These are phyloP conservation scores for Timandra comae DNA, from an alignment of 2,888 invertebrate species.

Conservation along the genomic window DNA sequence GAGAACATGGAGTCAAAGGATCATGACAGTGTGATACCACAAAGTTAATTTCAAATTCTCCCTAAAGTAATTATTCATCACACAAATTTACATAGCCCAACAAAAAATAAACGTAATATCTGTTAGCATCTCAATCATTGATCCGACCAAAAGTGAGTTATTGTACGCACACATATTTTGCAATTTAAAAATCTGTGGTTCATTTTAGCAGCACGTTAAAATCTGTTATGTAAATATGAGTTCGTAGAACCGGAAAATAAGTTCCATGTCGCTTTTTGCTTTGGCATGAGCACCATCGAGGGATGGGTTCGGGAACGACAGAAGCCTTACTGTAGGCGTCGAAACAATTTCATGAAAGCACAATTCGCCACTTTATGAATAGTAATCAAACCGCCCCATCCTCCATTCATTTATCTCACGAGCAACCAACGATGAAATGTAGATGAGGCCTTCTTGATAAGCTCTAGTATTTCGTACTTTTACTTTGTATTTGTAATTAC, in stretches of 20 bases:
- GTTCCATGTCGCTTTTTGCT: slow-evolving; percentile 45
- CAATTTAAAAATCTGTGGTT: slow-evolving; percentile 22
- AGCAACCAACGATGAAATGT: slow-evolving; percentile 55
- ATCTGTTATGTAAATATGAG: slow-evolving; percentile 51
- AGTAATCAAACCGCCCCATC: slow-evolving; percentile 55
- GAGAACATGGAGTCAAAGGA: too few relatives aligned
- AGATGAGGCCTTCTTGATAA: slow-evolving; percentile 57
- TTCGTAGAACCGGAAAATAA: slow-evolving; percentile 49
- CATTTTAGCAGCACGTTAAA: slow-evolving; percentile 29
- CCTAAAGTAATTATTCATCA: too few relatives aligned
- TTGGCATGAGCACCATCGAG: slow-evolving; percentile 26
- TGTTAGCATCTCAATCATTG: too few relatives aligned
- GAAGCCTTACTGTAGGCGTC: slow-evolving; percentile 16
- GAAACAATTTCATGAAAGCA: slow-evolving; percentile 43
- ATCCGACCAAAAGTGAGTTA: neutral
- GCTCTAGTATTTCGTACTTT: slow-evolving; percentile 48
- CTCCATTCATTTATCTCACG: slow-evolving; percentile 50
- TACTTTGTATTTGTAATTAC: slow-evolving; percentile 48
- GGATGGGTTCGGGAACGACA: slow-evolving; percentile 9
- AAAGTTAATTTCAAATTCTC: too few relatives aligned
- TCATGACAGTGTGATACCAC: too few relatives aligned
- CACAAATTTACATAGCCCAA: too few relatives aligned
- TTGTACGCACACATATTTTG: slow-evolving; percentile 3
- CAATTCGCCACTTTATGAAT: slow-evolving; percentile 56
- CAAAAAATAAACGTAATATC: too few relatives aligned